These are phyloP conservation scores for Chromis chromis DNA, from an alignment of 2,797 vertebrate genomes.

Conservation along the genomic window DNA sequence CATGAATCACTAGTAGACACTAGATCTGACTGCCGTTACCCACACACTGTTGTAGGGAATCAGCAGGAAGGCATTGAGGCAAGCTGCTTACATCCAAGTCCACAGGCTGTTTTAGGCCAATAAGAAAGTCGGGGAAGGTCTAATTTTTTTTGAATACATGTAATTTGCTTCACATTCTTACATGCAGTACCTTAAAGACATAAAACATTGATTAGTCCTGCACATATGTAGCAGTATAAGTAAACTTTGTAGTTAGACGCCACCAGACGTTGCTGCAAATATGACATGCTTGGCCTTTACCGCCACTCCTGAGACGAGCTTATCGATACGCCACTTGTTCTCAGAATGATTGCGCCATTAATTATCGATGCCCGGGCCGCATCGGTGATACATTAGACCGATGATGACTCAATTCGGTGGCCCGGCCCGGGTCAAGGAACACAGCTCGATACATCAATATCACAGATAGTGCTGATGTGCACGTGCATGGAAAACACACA, in stretches of 20 bases:
- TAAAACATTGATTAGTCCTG: not conserved
- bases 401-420: constrained; percentile 73
- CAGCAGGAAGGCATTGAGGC: too few relatives aligned
- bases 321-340: constrained; percentile 58
- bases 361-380: constrained; percentile 61
- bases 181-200: too few relatives aligned
- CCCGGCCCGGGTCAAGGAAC: constrained; percentile 45
- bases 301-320: constrained; percentile 25
- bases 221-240: not conserved
- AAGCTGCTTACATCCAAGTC: too few relatives aligned
- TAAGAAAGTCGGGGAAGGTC: too few relatives aligned
- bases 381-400: constrained; percentile 60
- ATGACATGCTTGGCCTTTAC: constrained; percentile 52
- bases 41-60: too few relatives aligned
- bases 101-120: too few relatives aligned
- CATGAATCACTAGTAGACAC: too few relatives aligned
- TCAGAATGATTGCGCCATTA: constrained; percentile 1
- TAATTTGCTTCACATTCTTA: too few relatives aligned
- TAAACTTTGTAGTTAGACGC: not conserved
- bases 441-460: constrained; percentile 61
- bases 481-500: constrained; percentile 21
- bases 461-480: constrained; percentile 27
- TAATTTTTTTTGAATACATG: too few relatives aligned
- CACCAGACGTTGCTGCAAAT: not conserved
- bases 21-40: too few relatives aligned